phyloP scores from a whole-genome alignment of 1,140 invertebrate species.

The Platyscapa corneri region DNA sequence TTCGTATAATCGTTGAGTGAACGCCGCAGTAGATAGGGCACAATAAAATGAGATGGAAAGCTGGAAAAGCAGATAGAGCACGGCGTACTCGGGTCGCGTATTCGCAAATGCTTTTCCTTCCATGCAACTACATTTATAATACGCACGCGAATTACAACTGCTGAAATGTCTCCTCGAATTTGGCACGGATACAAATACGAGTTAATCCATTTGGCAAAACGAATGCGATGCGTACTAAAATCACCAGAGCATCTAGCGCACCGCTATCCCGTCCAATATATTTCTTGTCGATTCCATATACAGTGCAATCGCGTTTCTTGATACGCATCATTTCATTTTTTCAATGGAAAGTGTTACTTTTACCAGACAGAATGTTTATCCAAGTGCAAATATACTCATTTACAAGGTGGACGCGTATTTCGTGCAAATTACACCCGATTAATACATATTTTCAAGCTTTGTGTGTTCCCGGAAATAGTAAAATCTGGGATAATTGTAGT shows the following conservation, averaged over 20 bases:
- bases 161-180: constrained; percentile 7
- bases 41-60: not conserved
- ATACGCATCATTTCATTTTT: not conserved
- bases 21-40: not conserved
- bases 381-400: not conserved
- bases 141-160: constrained; percentile 5
- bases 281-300: not conserved
- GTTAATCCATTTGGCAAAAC: constrained; percentile 17
- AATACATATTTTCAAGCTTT: too few relatives aligned
- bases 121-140: not conserved
- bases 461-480: too few relatives aligned
- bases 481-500: too few relatives aligned
- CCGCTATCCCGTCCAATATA: not conserved
- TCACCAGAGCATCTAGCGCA: not conserved
- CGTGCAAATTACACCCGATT: too few relatives aligned
- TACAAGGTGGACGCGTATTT: not conserved
- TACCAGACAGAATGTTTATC: not conserved
- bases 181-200: not conserved
- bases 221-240: not conserved
- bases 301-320: not conserved
- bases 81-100: too few relatives aligned
- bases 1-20: not conserved
- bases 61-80: not conserved
- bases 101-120: not conserved
- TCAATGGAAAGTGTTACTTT: not conserved